Evolutionary conservation across 2,113 vertebrate genomes (phyloP).

Genomic region (Condylura cristata): DNA sequence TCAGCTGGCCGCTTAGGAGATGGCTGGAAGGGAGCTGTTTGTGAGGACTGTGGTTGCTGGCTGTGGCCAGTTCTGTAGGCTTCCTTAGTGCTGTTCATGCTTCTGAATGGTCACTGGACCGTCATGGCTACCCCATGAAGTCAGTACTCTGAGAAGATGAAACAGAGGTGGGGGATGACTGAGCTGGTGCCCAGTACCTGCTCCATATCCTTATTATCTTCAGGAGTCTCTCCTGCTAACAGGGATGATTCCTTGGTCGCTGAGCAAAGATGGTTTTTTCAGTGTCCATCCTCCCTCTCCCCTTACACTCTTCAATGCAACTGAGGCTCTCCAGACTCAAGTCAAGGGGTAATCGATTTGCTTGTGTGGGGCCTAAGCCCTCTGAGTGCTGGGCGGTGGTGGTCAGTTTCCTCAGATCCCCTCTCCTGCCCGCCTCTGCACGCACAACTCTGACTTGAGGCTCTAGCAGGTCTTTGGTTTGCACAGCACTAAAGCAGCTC

Average conservation of each 20-base stretch:
- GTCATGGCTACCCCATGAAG: not conserved
- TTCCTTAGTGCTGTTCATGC: too few species aligned
- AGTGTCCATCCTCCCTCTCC: not conserved
- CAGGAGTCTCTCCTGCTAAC: not conserved
- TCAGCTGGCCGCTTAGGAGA: not conserved
- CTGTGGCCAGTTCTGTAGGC: not conserved
- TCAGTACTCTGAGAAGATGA: not conserved
- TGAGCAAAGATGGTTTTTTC: not conserved
- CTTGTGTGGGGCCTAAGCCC: not conserved
- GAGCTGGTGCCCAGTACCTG: not conserved
- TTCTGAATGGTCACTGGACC: accelerated
- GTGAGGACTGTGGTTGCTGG: accelerated
- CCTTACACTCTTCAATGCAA: not conserved
- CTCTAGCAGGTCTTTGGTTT: not conserved
- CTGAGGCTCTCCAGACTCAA: not conserved
- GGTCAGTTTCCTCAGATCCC: too few species aligned
- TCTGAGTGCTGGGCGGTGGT: not conserved
- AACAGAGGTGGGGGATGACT: not conserved
- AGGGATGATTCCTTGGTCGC: not conserved
- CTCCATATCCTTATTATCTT: not conserved
- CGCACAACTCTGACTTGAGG: accelerated
- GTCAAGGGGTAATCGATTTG: too few species aligned
- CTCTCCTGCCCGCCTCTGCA: not conserved
- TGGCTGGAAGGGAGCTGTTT: not conserved
- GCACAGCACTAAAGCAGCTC: too few species aligned